Conservation (phyloP, 2,797 vertebrate genomes). For the Aratinga solstitialis region DNA sequence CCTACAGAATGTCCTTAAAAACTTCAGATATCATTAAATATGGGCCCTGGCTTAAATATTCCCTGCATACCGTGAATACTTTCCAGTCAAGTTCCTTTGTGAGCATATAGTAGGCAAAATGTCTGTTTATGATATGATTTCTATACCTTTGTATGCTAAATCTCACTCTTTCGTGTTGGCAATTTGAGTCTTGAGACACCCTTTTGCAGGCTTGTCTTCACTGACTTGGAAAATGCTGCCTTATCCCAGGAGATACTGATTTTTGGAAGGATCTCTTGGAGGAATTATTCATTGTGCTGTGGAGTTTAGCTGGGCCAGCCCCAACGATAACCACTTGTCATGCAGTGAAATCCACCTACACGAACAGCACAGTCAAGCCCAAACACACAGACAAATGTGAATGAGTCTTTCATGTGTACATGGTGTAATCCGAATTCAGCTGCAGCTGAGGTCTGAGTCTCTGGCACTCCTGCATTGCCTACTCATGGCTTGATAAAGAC, state of each 20-base stretch:
- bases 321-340: accelerated
- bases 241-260: not conserved
- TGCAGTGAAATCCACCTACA: not conserved
- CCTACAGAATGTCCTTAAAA: not conserved
- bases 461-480: not conserved
- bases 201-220: not conserved
- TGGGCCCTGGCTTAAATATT: not conserved
- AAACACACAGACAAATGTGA: not conserved
- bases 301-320: not conserved
- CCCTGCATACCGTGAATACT: not conserved
- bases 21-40: not conserved
- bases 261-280: not conserved
- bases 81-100: not conserved
- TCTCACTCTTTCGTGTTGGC: not conserved
- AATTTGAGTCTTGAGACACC: not conserved
- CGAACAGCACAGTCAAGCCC: not conserved
- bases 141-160: not conserved
- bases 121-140: not conserved
- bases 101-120: not conserved
- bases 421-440: not conserved
- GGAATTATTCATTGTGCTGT: not conserved
- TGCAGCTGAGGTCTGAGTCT: not conserved
- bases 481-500: not conserved
- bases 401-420: not conserved
- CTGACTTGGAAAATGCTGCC: not conserved